Evolutionary conservation across 2,888 invertebrate genomes (phyloP).

Genomic region (Erebia aethiops): DNA sequence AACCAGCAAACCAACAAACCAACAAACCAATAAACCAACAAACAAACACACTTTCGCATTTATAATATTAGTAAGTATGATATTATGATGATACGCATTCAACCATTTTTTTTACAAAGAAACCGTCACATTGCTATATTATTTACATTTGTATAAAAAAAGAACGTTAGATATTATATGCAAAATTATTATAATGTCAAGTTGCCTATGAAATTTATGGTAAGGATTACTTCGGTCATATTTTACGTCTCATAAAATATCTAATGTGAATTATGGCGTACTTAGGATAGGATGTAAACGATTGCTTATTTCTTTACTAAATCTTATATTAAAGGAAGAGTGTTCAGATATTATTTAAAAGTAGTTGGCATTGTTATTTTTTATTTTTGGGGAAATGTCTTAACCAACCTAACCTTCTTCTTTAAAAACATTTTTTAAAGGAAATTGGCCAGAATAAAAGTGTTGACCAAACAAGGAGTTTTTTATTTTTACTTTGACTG

Average conservation of each 20-base stretch:
- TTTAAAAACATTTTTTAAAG: too few relatives aligned
- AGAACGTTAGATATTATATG: conserved; percentile 1
- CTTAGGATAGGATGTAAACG: conserved; percentile 12
- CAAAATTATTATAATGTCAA: conserved; percentile 19
- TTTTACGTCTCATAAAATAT: conserved; percentile 16
- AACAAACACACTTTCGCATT: too few relatives aligned
- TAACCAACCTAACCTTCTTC: too few relatives aligned
- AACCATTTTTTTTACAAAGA: too few relatives aligned
- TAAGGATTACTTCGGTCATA: conserved; percentile 15
- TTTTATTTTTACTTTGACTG: too few relatives aligned
- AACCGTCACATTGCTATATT: too few relatives aligned
- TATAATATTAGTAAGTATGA: too few relatives aligned
- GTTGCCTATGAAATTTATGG: conserved; percentile 21
- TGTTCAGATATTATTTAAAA: neutral
- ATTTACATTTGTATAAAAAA: neutral
- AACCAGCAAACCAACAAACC: too few relatives aligned
- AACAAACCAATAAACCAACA: too few relatives aligned
- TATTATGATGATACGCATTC: too few relatives aligned
- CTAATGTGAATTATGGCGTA: conserved; percentile 18
- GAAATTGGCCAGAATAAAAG: too few relatives aligned
- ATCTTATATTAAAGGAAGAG: neutral
- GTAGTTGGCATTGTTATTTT: neutral
- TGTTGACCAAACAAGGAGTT: too few relatives aligned
- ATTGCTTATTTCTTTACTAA: conserved; percentile 17
- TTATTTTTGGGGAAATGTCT: neutral